Conservation (phyloP, 2,797 vertebrate species). For the Hozukius guyotensis region DNA sequence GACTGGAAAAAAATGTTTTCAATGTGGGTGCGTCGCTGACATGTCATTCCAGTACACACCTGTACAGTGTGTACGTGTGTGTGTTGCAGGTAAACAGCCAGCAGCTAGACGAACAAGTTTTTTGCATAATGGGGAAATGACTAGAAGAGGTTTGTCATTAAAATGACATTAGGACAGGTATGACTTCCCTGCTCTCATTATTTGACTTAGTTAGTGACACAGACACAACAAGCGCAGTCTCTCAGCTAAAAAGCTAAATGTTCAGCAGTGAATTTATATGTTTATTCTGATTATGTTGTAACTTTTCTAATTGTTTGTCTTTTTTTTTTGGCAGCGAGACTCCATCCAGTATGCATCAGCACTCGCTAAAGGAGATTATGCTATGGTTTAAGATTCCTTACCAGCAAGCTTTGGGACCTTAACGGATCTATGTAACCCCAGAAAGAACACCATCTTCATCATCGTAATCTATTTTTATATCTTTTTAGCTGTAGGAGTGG, state of each 20-base stretch:
- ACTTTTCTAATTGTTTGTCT: background rate
- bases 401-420: conserved; percentile 1
- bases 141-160: conserved; percentile 13
- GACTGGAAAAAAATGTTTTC: conserved; percentile 19
- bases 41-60: conserved; percentile 56
- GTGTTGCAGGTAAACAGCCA: conserved; percentile 5
- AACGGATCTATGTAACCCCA: background rate
- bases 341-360: background rate
- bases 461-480: background rate
- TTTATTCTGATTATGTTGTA: background rate
- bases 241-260: background rate
- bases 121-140: conserved; percentile 48
- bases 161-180: conserved; percentile 1
- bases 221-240: background rate
- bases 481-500: background rate
- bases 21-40: conserved; percentile 53
- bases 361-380: background rate
- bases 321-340: conserved; percentile 18
- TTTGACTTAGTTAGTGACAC: background rate
- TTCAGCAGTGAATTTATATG: background rate
- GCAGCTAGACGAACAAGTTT: conserved; percentile 64
- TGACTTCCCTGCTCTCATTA: background rate
- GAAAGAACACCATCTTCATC: background rate
- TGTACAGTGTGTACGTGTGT: conserved; percentile 14
- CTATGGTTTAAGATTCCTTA: conserved; percentile 12